Base-by-base conservation (phyloP, 1,140 invertebrate genomes). In the Bombus soroeensis region DNA sequence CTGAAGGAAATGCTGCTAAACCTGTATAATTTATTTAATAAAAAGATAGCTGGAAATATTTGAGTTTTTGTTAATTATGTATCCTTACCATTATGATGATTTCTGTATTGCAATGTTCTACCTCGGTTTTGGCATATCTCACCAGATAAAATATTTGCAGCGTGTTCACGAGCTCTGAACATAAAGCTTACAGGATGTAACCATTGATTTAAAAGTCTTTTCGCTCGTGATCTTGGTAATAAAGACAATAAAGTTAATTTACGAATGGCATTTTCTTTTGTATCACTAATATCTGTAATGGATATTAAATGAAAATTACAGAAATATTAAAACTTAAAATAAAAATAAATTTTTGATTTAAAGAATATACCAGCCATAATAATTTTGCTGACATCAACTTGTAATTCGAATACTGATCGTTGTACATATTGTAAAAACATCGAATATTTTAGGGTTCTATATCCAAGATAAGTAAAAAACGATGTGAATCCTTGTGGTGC, bases 401-500 rank as follows among this genome's bases (percentile, higher is more conserved):
- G 98, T 77, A 98, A 94, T 91, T 98, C 97, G 88, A 98, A 97
- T 74, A 98, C 97, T 91, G 97, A 97, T 80, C 97, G 95, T 88
- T 97, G 96, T 62, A 98, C 96, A 92, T 98, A 98, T 93, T 98
- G 97, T 62, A 98, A 90, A 93, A 98, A 98, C 90, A 97, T 97
- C 71, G 97, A 95, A 93, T 97, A 98, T 72, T 96, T 96, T 78
- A 98, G 92, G 4, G 97, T 97, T 86, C 97, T 95, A 93, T 98
- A 98, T 3, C 97, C 98, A 68, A 98, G 95, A 93, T 98, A 98
- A 18, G 98, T 97, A 92, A 98, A 98, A 95, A 98, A 98, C 22
- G 98, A 98, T 22, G 97, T 97, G 91, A 98, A 98, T 37, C 98
- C 98, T 92, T 98, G 97, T 43, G 98, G 98, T 83, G 98, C 94